Evolutionary conservation across 2,113 vertebrate species (phyloP), one percentile per base, ranked within the genome.

Genomic region (Chlorodrepanis virens): DNA sequence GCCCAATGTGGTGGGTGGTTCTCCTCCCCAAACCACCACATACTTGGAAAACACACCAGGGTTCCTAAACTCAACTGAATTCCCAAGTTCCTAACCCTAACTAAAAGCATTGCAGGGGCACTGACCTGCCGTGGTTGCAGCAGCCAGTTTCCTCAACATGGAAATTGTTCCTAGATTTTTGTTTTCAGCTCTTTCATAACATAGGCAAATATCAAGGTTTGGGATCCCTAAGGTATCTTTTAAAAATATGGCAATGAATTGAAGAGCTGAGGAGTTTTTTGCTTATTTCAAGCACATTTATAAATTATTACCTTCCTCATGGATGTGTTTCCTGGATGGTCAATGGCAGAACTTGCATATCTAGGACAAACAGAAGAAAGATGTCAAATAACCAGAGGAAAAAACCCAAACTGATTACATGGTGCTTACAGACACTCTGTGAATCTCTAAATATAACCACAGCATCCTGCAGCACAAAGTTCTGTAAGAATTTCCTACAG

Each of bases 251-350:
- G 11, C 16, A 70, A 40, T 33, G 4, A 75, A 47, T 40, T 40
- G 25, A 80, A 79, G 12, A 69, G 2, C 5, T 69, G 4, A 13
- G n/a, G 20, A 12, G 10, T 17, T 57, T 85, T 47, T 59, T 18
- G 2, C 23, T 29, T n/a, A 9, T 70, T 31, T 28, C 10, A n/a
- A 77, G 33, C 20, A 16, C 3, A 37, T 79, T 64, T 78, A 33
- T 47, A 49, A 75, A 61, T 60, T 39, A 53, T 96, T 97, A 99
- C 99, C 98, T 99, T 99, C 97, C 98, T 98, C 98, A 98, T 98
- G 85, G 98, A 98, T 95, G 98, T 98, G 33, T 95, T 98, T 96
- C 98, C 98, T 97, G 97, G 98, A 92, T 98, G 97, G 40, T 98
- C 98, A 88, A 97, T 97, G 64, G 98, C 98, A 96, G 98, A 98